These are phyloP conservation scores for Cybosia mesomella DNA, from an alignment of 2,888 invertebrate species.

Conservation along the genomic window DNA sequence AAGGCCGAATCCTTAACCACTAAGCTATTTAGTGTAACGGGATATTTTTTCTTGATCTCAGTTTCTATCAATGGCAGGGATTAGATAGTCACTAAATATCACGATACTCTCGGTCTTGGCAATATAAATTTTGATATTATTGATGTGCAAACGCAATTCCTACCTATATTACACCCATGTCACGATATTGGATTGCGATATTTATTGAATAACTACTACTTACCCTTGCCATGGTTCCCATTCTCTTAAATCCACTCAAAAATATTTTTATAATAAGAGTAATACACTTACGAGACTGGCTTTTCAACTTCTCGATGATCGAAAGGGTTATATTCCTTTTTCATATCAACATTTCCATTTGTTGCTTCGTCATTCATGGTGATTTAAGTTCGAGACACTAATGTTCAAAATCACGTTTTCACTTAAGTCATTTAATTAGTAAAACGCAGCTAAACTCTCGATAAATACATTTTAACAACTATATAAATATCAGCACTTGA, in stretches of 20 bases:
- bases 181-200: too few species aligned
- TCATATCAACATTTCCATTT: slow-evolving; percentile 42
- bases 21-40: too few species aligned
- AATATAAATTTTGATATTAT: too few species aligned
- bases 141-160: too few species aligned
- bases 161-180: too few species aligned
- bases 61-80: too few species aligned
- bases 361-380: slow-evolving; percentile 52
- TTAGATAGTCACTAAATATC: too few species aligned
- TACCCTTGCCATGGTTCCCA: neutral
- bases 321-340: slow-evolving; percentile 74
- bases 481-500: slow-evolving; percentile 17
- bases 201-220: too few species aligned
- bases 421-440: neutral
- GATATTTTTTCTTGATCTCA: too few species aligned
- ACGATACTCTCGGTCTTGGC: too few species aligned
- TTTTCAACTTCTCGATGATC: slow-evolving; percentile 79
- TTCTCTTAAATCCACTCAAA: neutral
- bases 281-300: slow-evolving; percentile 79
- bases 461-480: neutral
- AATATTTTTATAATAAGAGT: slow-evolving; percentile 18
- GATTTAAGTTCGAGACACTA: slow-evolving; percentile 29
- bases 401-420: slow-evolving; percentile 27
- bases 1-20: too few species aligned
- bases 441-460: slow-evolving; percentile 18